A percentile compares a stretch with the other conserved stretches of the same genome.
phyloP scores from a whole-genome alignment of 2,797 vertebrate genomes.

The Malacoctenus gilli region DNA sequence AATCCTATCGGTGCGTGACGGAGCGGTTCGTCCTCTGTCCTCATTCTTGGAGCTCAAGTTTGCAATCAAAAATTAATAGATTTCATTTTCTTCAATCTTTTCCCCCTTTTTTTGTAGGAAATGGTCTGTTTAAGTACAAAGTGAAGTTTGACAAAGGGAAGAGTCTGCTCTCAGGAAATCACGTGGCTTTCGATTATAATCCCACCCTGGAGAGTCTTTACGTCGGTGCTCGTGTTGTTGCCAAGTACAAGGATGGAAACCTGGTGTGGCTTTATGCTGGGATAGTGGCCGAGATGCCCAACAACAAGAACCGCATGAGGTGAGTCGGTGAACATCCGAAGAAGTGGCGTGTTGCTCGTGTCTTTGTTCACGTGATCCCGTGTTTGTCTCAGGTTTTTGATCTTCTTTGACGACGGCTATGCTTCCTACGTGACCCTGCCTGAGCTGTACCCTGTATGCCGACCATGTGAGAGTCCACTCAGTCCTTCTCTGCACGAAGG shows the following conservation, averaged over 20 bases:
- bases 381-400: slow-evolving; percentile 86
- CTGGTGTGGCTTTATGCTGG: slow-evolving; percentile 98
- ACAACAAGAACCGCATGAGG: slow-evolving; percentile 96
- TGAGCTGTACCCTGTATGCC: slow-evolving; percentile 92
- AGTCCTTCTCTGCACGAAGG: background rate
- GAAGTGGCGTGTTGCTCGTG: background rate
- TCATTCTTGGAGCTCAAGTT: too few relatives aligned
- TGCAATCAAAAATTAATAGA: too few relatives aligned
- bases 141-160: slow-evolving; percentile 99
- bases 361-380: background rate
- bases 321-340: slow-evolving; percentile 48
- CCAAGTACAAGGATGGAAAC: slow-evolving; percentile 95
- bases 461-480: slow-evolving; percentile 85
- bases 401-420: slow-evolving; percentile 98
- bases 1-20: slow-evolving; percentile 83
- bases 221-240: slow-evolving; percentile 95
- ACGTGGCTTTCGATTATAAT: slow-evolving; percentile 95
- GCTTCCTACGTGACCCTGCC: slow-evolving; percentile 94
- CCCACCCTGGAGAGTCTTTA: slow-evolving; percentile 87
- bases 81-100: too few relatives aligned
- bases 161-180: slow-evolving; percentile 96
- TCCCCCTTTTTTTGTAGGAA: slow-evolving; percentile 74
- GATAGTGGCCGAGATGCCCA: slow-evolving; percentile 96
- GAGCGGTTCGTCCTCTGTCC: too few relatives aligned
- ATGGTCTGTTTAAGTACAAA: slow-evolving; percentile 89